Evolutionary conservation across 2,113 vertebrate species (phyloP).

Genomic region (Riparia riparia): DNA sequence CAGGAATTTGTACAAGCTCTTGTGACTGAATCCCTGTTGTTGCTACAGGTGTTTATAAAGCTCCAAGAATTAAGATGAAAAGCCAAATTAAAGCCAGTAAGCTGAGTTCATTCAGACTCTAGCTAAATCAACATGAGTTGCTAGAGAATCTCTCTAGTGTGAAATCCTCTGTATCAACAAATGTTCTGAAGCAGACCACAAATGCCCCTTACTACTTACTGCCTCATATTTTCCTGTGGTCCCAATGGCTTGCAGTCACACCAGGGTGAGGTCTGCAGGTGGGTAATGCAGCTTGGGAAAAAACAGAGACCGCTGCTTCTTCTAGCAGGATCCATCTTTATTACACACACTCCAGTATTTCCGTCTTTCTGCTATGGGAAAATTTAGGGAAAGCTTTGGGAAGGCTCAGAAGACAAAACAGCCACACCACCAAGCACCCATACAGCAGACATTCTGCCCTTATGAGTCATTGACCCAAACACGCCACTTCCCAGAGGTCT

Average conservation of each 20-base stretch:
- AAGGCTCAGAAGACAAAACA: background rate
- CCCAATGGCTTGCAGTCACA: background rate
- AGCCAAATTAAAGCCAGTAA: background rate
- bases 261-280: background rate
- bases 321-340: background rate
- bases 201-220: background rate
- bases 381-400: background rate
- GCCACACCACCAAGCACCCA: background rate
- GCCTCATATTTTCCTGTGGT: background rate
- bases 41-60: background rate
- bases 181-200: background rate
- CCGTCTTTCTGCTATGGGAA: background rate
- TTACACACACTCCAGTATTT: background rate
- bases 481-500: accelerated
- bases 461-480: background rate
- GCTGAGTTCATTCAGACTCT: background rate
- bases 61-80: background rate
- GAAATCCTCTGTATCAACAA: background rate
- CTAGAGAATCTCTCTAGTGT: background rate
- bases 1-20: background rate
- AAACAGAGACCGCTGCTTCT: background rate
- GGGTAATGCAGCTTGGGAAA: background rate
- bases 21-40: background rate
- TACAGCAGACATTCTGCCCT: background rate
- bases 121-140: background rate